A percentile compares a stretch with the other conserved stretches of the same genome.
Evolutionary conservation across 2,888 invertebrate genomes (phyloP).

Genomic region (Papilio demoleus): DNA sequence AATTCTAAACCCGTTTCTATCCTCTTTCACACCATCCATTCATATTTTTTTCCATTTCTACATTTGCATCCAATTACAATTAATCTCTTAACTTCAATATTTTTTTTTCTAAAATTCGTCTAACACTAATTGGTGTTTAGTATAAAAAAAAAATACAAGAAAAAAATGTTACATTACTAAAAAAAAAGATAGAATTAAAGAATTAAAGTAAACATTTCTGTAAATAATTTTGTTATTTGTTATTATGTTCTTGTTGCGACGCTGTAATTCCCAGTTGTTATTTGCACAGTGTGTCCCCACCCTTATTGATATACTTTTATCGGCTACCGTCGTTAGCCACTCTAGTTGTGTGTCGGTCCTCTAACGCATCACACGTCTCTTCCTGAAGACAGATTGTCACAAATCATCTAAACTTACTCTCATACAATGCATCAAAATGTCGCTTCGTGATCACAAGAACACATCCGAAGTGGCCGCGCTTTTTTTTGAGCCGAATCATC

Average conservation of each 20-base stretch:
- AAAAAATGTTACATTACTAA: neutral
- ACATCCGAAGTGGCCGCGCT: constrained; percentile 69
- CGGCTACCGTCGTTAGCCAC: constrained; percentile 34
- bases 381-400: neutral
- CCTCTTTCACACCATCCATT: no score
- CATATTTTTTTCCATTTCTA: no score
- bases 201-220: neutral
- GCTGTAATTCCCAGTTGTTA: neutral
- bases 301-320: constrained; percentile 39
- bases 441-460: constrained; percentile 66
- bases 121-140: no score
- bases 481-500: constrained; percentile 76
- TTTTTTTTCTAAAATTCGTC: no score
- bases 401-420: constrained; percentile 40
- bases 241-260: neutral
- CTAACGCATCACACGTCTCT: constrained; percentile 28
- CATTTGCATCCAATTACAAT: no score
- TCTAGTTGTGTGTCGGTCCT: constrained; percentile 41
- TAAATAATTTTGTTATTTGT: neutral
- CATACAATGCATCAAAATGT: constrained; percentile 81
- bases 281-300: constrained; percentile 15
- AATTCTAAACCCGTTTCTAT: no score
- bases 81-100: no score
- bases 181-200: neutral
- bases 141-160: no score